phyloP scores from a whole-genome alignment of 2,113 vertebrate species.

The Typhlomys cinereus region DNA sequence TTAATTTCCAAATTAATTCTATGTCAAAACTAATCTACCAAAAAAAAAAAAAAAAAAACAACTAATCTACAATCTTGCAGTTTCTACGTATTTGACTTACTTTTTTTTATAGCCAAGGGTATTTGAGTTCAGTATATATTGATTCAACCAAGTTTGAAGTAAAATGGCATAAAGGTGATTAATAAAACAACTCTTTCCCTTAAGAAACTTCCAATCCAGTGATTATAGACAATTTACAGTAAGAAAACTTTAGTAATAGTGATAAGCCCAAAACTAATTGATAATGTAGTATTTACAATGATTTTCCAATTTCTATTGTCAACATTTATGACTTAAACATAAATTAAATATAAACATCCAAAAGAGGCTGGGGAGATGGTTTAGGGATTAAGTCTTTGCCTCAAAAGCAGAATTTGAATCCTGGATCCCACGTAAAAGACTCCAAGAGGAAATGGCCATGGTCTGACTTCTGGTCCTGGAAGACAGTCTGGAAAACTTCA shows the following conservation, averaged over 20 bases:
- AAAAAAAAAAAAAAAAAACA: no score
- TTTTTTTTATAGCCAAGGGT: slow-evolving; percentile 34
- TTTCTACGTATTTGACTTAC: slow-evolving; percentile 28
- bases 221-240: slow-evolving; percentile 36
- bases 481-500: background rate
- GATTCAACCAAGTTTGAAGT: slow-evolving; percentile 6
- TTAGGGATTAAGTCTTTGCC: background rate
- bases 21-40: slow-evolving; percentile 16
- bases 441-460: no score
- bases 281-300: slow-evolving; percentile 58
- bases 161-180: slow-evolving; percentile 34
- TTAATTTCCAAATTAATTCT: slow-evolving; percentile 62
- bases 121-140: slow-evolving; percentile 28
- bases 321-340: slow-evolving; percentile 33
- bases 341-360: slow-evolving; percentile 20
- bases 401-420: no score
- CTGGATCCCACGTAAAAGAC: no score
- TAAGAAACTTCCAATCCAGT: slow-evolving; percentile 29
- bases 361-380: background rate
- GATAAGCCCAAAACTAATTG: slow-evolving; percentile 24
- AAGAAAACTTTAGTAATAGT: slow-evolving; percentile 20
- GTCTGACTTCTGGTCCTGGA: background rate
- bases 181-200: background rate
- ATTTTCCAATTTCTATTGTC: slow-evolving; percentile 37
- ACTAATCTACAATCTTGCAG: background rate